Evolutionary conservation across 2,888 invertebrate species (phyloP).

Genomic region (Tenthredo amoena): DNA sequence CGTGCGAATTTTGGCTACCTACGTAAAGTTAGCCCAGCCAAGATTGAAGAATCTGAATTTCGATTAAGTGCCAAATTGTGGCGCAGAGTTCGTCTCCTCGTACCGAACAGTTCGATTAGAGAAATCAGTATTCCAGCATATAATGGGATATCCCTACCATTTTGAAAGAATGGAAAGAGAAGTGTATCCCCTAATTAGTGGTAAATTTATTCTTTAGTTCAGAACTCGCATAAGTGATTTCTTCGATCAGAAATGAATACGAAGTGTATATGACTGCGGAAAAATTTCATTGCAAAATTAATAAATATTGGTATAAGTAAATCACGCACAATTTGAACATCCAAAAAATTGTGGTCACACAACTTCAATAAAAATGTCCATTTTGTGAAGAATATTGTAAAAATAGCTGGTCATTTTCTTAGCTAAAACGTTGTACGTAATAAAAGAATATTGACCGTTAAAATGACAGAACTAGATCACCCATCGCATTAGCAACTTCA

Average conservation of each 20-base stretch:
- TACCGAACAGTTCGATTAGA: too few species aligned
- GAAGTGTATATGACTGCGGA: background rate
- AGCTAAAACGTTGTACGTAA: background rate
- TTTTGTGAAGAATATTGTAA: background rate
- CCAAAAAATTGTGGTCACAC: background rate
- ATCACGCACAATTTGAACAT: background rate
- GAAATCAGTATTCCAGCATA: too few species aligned
- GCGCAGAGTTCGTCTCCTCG: too few species aligned
- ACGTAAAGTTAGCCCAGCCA: background rate
- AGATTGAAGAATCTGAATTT: background rate
- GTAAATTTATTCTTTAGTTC: background rate
- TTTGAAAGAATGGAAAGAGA: background rate
- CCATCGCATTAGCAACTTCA: background rate
- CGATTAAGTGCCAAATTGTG: too few species aligned
- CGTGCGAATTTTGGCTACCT: background rate
- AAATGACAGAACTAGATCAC: background rate
- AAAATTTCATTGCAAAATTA: background rate
- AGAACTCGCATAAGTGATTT: background rate
- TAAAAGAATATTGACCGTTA: background rate
- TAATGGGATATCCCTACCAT: too few species aligned
- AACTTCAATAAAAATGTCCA: background rate
- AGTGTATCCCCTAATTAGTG: background rate
- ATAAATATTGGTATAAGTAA: background rate
- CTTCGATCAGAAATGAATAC: background rate
- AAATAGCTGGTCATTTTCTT: background rate